Conservation (phyloP, 2,888 invertebrate species). For the Xylocampa areola region DNA sequence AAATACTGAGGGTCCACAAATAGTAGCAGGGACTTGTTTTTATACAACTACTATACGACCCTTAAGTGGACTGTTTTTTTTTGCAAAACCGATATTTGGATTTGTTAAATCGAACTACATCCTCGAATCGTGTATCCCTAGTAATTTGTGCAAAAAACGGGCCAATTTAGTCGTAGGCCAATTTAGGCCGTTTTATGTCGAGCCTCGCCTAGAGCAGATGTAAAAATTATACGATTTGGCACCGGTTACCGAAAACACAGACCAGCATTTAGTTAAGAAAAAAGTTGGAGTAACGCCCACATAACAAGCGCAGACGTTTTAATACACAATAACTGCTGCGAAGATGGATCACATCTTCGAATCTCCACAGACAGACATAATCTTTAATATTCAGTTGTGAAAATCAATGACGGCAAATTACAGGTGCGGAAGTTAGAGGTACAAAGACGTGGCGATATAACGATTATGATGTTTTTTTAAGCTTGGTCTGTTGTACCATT, state of each 20-base stretch:
- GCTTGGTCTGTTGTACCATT: conserved; percentile 15
- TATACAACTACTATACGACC: neutral
- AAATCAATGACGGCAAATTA: conserved; percentile 76
- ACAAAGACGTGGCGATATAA: conserved; percentile 42
- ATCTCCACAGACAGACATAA: conserved; percentile 66
- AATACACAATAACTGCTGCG: conserved; percentile 76
- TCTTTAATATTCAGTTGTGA: conserved; percentile 73
- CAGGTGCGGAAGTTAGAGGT: conserved; percentile 57
- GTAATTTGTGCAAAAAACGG: conserved; percentile 16
- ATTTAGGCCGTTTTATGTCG: conserved; percentile 17
- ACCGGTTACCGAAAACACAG: conserved; percentile 72
- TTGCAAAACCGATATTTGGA: conserved; percentile 18
- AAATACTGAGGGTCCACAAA: conserved; percentile 43
- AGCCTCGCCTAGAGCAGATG: conserved; percentile 39
- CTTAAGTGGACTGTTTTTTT: conserved; percentile 11
- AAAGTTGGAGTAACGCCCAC: conserved; percentile 68
- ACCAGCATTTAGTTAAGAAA: conserved; percentile 67
- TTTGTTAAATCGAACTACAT: conserved; percentile 4
- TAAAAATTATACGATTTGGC: conserved; percentile 67
- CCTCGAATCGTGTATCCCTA: conserved; percentile 7
- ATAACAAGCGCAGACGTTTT: conserved; percentile 73
- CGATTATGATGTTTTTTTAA: conserved; percentile 9
- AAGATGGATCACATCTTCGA: conserved; percentile 70
- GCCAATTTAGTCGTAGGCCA: conserved; percentile 22
- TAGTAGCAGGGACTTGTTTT: conserved; percentile 9